These are phyloP conservation scores for Hippocampus zosterae DNA, from an alignment of 2,113 vertebrate genomes.

Conservation along the genomic window DNA sequence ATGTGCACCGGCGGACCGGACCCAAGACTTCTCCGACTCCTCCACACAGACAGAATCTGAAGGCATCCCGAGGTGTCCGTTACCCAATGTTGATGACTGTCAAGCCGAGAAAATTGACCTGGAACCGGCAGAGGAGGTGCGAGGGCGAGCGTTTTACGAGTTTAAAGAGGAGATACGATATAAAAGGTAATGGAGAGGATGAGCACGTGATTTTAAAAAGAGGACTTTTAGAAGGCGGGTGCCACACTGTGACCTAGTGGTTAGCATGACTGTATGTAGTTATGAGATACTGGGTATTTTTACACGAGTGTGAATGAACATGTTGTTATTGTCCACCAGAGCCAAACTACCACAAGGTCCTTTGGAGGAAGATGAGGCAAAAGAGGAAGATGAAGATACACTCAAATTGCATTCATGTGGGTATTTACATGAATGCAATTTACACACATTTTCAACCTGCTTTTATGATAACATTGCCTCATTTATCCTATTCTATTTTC, in stretches of 20 bases:
- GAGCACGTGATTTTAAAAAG: not conserved
- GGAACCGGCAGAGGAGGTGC: slow-evolving; percentile 52
- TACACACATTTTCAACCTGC: not conserved
- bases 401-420: slow-evolving; percentile 80
- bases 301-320: not conserved
- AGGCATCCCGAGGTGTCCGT: not conserved
- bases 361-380: slow-evolving; percentile 62
- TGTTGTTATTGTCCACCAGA: slow-evolving; percentile 54
- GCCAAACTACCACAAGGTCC: slow-evolving; percentile 77
- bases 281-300: not conserved
- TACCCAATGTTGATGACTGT: not conserved
- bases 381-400: slow-evolving; percentile 70
- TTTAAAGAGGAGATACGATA: slow-evolving; percentile 89
- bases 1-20: not conserved
- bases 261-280: not conserved
- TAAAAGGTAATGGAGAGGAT: slow-evolving; percentile 72
- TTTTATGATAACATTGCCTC: not conserved
- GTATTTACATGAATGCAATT: slow-evolving; percentile 37
- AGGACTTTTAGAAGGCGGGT: too few relatives aligned
- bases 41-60: slow-evolving; percentile 46
- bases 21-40: slow-evolving; percentile 14
- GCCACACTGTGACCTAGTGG: not conserved
- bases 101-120: not conserved
- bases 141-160: slow-evolving; percentile 81
- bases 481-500: slow-evolving; percentile 9